Percentiles rank a stretch among this genome's conserved stretches.
These are phyloP conservation scores for Pilophorus perplexus DNA, from an alignment of 2,888 invertebrate genomes.

Conservation along the genomic window DNA sequence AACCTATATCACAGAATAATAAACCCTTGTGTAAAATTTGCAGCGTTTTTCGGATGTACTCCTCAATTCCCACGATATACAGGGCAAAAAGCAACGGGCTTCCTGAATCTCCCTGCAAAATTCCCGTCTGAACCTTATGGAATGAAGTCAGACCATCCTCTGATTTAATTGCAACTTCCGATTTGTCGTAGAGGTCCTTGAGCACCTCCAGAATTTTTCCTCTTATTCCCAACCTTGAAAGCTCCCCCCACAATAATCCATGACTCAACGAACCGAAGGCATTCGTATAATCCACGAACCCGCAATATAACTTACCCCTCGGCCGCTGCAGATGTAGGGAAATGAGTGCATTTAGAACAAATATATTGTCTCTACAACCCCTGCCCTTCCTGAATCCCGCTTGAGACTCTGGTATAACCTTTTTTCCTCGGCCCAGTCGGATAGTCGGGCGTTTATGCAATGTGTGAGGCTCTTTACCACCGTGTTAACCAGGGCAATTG, in stretches of 20 bases:
- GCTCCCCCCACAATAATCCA: not conserved
- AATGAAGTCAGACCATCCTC: not conserved
- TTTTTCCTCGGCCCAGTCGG: not conserved
- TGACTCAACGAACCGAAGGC: not conserved
- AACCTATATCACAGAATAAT: no score
- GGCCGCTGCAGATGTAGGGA: not conserved
- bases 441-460: not conserved
- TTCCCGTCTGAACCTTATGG: not conserved
- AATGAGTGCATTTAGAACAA: not conserved
- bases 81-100: conserved; percentile 1
- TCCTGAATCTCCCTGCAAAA: conserved; percentile 1
- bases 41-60: no score
- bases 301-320: not conserved
- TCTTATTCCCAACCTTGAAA: not conserved
- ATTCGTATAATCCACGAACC: not conserved
- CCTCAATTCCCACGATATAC: not conserved
- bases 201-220: not conserved
- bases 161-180: not conserved
- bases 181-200: not conserved
- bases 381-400: not conserved
- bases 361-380: conserved; percentile 6
- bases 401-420: not conserved
- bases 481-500: conserved; percentile 7
- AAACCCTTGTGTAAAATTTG: no score
- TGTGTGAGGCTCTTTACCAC: not conserved